These are phyloP conservation scores for Aphelinus certus DNA, from an alignment of 1,140 invertebrate species.

Conservation along the genomic window DNA sequence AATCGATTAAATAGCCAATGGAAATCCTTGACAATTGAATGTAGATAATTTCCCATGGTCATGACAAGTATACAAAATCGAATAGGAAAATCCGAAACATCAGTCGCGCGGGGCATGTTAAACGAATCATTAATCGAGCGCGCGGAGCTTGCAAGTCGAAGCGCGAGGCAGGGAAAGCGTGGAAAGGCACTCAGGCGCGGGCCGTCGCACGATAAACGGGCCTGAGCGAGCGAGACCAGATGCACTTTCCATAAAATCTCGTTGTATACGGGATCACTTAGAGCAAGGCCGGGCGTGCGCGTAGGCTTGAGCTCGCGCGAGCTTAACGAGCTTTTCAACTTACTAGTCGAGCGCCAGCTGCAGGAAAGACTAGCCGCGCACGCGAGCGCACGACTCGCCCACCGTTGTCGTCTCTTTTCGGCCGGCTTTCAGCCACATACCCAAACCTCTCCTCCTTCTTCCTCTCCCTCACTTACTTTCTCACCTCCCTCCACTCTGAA, in stretches of 20 bases:
- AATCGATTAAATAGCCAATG: too few relatives aligned
- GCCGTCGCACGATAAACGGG: not conserved
- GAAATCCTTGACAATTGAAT: too few relatives aligned
- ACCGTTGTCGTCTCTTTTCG: too few relatives aligned
- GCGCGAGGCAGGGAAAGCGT: not conserved
- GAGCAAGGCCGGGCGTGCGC: slow-evolving; percentile 36
- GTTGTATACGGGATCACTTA: slow-evolving; percentile 67
- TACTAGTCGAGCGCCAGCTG: slow-evolving; percentile 37
- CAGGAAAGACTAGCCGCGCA: slow-evolving; percentile 20
- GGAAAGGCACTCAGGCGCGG: slow-evolving; percentile 23
- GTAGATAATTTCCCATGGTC: too few relatives aligned
- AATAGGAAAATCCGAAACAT: not conserved
- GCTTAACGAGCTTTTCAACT: slow-evolving; percentile 58
- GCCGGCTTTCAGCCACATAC: too few relatives aligned
- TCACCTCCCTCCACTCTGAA: not conserved
- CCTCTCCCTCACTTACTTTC: not conserved
- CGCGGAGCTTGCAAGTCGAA: not conserved
- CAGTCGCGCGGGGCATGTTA: slow-evolving; percentile 12
- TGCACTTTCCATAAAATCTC: slow-evolving; percentile 68
- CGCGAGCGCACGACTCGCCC: too few relatives aligned
- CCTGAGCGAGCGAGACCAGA: slow-evolving; percentile 49
- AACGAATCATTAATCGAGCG: slow-evolving; percentile 23
- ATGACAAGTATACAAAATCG: too few relatives aligned
- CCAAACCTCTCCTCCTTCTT: slow-evolving; percentile 23
- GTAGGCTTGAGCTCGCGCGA: slow-evolving; percentile 27